Base-by-base conservation (phyloP, 2,888 invertebrate species). In the Agapetus fuscipes region DNA sequence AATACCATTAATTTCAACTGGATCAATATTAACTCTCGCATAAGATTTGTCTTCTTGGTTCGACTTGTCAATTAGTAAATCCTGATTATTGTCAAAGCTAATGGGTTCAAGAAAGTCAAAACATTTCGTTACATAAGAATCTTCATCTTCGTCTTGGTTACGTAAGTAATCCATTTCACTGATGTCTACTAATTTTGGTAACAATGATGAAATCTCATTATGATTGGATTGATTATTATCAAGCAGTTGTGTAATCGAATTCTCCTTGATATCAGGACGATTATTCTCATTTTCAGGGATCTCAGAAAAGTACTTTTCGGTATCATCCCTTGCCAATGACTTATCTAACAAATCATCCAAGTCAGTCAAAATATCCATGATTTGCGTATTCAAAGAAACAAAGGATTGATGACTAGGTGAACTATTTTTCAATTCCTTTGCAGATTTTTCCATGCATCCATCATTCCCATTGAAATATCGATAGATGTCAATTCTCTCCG, bases 341-440 rank as follows among this genome's bases (percentile, higher is more conserved):
- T 68, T 71, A 50, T 76, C 72, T 49, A 76, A 55, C 42, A 74
- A 68, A 54, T 73, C 71, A 55, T 76, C 76, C 46, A 76, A 57
- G 54, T 72, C 72, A 51, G 71, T 69, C 48, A 76, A 58, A 45
- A 76, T 71, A 54, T 70, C 64, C 62, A 76, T 66, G 7, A 44
- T 37, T 35, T 47, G 41, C 17, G 34, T 36, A 20, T 44, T 44
- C 12, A 47, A 27, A 13, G 44, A 42, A 7, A 14, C 25, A 9
- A 35, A 27, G 3, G 43, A 39, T 14, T 16, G 10, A 9, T 13
- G 20, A 20, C 20, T 9, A 6, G n/a, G n/a, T n/a, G n/a, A n/a
- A n/a, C n/a, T n/a, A n/a, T n/a, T n/a, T n/a, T 4, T 4, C 20
- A 9, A 20, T 6, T 20, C 20, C 9, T 20, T 9, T 4, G 9